These are phyloP conservation scores for Xyrichtys novacula DNA, from an alignment of 2,797 vertebrate species.

Conservation along the genomic window DNA sequence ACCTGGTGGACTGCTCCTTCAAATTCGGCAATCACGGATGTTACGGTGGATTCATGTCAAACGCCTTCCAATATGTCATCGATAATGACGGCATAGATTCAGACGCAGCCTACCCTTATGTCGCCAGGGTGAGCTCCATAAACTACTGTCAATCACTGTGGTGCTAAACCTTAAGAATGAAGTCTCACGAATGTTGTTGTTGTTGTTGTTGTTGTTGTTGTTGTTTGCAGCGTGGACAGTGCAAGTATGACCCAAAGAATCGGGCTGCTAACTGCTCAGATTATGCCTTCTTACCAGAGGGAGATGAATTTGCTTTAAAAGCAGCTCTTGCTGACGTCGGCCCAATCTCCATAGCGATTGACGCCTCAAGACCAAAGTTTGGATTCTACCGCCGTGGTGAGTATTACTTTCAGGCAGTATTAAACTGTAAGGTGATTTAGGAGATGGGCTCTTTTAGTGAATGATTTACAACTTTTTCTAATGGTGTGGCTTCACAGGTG, in stretches of 20 bases:
- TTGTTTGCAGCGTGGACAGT: constrained; percentile 61
- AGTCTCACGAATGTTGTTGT: not conserved
- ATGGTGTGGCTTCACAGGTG: constrained; percentile 54
- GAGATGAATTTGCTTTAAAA: constrained; percentile 78
- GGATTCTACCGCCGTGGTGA: constrained; percentile 86
- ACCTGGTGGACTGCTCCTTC: constrained; percentile 76
- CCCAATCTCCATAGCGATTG: constrained; percentile 87
- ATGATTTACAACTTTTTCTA: too few species aligned
- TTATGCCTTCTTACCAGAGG: constrained; percentile 77
- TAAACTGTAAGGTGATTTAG: not conserved
- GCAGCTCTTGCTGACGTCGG: constrained; percentile 82
- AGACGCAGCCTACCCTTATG: constrained; percentile 70
- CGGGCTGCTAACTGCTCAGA: constrained; percentile 84
- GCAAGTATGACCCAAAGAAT: constrained; percentile 75
- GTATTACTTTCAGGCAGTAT: not conserved
- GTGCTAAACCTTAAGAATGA: not conserved
- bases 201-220: too few species aligned
- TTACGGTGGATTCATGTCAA: constrained; percentile 68
- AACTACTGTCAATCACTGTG: accelerated
- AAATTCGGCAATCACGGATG: constrained; percentile 72
- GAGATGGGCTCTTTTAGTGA: too few species aligned
- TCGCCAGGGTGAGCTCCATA: constrained; percentile 31
- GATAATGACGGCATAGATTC: constrained; percentile 73
- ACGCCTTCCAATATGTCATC: constrained; percentile 73
- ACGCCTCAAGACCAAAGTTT: constrained; percentile 83